Percentiles rank a stretch among this genome's conserved stretches.
Conservation (phyloP, 2,888 invertebrate species). For the Zygogramma bicolorata region DNA sequence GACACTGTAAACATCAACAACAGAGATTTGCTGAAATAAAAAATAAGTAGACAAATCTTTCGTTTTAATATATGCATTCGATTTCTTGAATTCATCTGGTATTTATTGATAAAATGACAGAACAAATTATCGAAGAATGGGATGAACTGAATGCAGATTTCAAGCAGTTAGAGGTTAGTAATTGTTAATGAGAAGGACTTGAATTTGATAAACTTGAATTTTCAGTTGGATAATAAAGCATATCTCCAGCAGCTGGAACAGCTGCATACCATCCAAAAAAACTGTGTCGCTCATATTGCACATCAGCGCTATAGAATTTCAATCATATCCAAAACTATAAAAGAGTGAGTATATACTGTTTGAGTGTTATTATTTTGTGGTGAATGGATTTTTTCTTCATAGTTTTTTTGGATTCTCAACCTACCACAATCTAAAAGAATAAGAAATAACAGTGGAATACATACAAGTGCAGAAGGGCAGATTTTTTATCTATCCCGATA, state of each 20-base stretch:
- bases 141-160: conserved; percentile 83
- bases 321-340: conserved; percentile 81
- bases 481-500: too few relatives aligned
- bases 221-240: conserved; percentile 81
- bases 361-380: too few relatives aligned
- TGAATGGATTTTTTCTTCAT: too few relatives aligned
- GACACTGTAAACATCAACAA: too few relatives aligned
- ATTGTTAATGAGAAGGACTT: not conserved
- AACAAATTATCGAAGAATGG: conserved; percentile 73
- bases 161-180: conserved; percentile 84
- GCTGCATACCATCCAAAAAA: conserved; percentile 83
- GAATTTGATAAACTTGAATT: conserved; percentile 29
- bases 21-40: too few relatives aligned
- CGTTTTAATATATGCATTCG: not conserved
- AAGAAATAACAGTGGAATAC: too few relatives aligned
- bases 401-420: too few relatives aligned
- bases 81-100: not conserved
- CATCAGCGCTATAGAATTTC: conserved; percentile 94
- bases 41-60: too few relatives aligned
- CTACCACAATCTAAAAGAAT: too few relatives aligned
- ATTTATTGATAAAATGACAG: conserved; percentile 49
- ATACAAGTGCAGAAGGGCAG: too few relatives aligned
- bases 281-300: conserved; percentile 88
- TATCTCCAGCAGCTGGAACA: conserved; percentile 89
- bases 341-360: conserved; percentile 76